Conservation (phyloP, 2,888 invertebrate species). For the Amiota mariae region DNA sequence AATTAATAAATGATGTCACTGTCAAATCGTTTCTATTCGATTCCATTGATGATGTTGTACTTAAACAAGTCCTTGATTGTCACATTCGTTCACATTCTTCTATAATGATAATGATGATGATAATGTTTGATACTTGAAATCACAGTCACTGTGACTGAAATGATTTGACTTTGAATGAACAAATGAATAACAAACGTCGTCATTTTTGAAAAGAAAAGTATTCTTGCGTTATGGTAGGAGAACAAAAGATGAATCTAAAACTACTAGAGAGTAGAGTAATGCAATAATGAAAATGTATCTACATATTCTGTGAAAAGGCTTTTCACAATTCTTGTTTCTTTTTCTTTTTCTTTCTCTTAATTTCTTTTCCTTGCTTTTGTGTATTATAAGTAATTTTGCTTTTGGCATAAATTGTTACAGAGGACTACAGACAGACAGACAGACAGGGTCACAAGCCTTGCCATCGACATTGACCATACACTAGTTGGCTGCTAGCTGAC, state of each 20-base stretch:
- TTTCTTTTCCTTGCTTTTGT: too few species aligned
- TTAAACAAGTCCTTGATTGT: too few species aligned
- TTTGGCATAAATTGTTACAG: not conserved
- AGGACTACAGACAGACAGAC: not conserved
- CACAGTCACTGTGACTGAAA: not conserved
- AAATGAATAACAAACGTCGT: not conserved
- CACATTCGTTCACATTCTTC: too few species aligned
- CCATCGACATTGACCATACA: too few species aligned
- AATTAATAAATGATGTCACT: too few species aligned
- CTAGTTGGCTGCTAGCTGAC: too few species aligned
- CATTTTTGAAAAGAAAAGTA: not conserved
- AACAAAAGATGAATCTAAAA: slow-evolving; percentile 17
- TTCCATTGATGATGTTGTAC: too few species aligned
- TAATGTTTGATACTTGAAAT: not conserved
- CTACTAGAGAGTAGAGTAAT: not conserved
- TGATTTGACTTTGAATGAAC: slow-evolving; percentile 1
- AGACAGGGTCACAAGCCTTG: not conserved
- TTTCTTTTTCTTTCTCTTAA: not conserved
- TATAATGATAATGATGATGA: too few species aligned
- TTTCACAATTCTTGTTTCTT: not conserved
- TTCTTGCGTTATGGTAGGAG: not conserved
- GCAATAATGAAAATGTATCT: not conserved
- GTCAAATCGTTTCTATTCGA: too few species aligned
- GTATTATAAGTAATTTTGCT: not conserved
- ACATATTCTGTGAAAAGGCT: slow-evolving; percentile 7